Base-by-base conservation (phyloP, 1,140 invertebrate genomes). In the Scaptomyza graminum region DNA sequence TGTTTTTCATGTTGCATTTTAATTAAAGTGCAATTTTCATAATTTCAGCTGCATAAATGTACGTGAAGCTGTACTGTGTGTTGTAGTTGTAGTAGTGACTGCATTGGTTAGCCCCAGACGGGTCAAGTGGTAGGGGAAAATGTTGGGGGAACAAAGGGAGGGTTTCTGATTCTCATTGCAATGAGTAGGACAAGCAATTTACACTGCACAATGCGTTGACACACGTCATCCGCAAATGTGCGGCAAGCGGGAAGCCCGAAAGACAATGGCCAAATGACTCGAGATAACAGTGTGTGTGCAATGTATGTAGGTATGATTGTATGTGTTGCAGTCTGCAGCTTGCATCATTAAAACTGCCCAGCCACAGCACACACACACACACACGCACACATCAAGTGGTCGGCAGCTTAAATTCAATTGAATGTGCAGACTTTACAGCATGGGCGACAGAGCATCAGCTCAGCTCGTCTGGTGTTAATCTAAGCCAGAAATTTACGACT, bases 201-300 rank as follows among this genome's bases (percentile, higher is more conserved):
- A 88, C 78, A 87, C 74, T 71, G 82, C 83, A 87, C 82, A 87
- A 88, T 87, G 82, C 82, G 82, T 88, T 87, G 82, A 87, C 82
- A 88, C 82, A 87, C 83, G 82, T 87, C 83, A 75, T 67, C 82
- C 79, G 64, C 82, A 87, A 87, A 88, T 87, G 83, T 88, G 83
- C 75, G 82, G 82, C 82, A 62, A 62, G 31, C 41, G 54, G 54
- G 47, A 43, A 66, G 41, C 34, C 47, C 43, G 12, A 68, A 85
- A 85, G 81, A 85, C 81, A 85, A 85, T 87, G 57, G 78, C 49
- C 43, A 37, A 57, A 31, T 37, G 54, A 68, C 22, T 54, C 52
- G 41, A 66, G 68, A 54, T 52, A 43, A 43, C 65, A 56, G 37
- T 57, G 28, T 57, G 39, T 37, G 31, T 28, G 43, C n/a, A n/a